Conservation (phyloP, 2,113 vertebrate genomes). For the Neolamprologus kungweensis region DNA sequence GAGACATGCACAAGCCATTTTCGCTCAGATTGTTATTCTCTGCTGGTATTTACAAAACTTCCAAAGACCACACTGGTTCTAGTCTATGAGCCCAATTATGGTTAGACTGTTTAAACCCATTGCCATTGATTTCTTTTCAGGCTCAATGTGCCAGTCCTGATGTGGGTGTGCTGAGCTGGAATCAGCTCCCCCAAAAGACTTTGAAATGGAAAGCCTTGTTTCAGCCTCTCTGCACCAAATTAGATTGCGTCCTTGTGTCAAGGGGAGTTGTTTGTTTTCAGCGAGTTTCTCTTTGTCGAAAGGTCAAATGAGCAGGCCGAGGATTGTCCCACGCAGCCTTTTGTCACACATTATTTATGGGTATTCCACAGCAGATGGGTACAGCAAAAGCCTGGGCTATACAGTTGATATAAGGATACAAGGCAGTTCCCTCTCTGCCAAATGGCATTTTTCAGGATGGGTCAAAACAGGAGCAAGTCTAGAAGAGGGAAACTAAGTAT, state of each 20-base stretch:
- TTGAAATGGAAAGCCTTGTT: conserved; percentile 50
- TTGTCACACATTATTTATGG: conserved; percentile 58
- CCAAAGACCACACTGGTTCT: conserved; percentile 20
- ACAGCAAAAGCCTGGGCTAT: background rate
- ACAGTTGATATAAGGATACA: conserved; percentile 7
- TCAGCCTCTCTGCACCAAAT: conserved; percentile 49
- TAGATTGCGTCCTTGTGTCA: conserved; percentile 61
- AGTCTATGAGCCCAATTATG: conserved; percentile 49
- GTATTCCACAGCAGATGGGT: conserved; percentile 7
- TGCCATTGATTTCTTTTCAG: conserved; percentile 52
- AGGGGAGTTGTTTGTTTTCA: conserved; percentile 56
- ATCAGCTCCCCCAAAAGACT: conserved; percentile 36
- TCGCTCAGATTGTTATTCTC: conserved; percentile 32
- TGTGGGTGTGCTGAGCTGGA: conserved; percentile 31
- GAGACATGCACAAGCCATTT: conserved; percentile 21
- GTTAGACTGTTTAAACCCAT: conserved; percentile 47
- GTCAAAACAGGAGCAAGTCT: background rate
- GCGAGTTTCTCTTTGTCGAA: conserved; percentile 43
- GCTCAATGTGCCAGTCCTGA: conserved; percentile 16
- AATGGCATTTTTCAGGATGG: conserved; percentile 7
- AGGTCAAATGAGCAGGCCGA: conserved; percentile 41
- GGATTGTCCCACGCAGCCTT: conserved; percentile 36
- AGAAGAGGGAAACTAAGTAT: background rate
- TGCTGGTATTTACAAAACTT: conserved; percentile 48
- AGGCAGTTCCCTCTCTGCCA: conserved; percentile 4